A percentile compares a stretch with the other conserved stretches of the same genome.
phyloP scores from a whole-genome alignment of 2,797 vertebrate species.

The Clamator glandarius region DNA sequence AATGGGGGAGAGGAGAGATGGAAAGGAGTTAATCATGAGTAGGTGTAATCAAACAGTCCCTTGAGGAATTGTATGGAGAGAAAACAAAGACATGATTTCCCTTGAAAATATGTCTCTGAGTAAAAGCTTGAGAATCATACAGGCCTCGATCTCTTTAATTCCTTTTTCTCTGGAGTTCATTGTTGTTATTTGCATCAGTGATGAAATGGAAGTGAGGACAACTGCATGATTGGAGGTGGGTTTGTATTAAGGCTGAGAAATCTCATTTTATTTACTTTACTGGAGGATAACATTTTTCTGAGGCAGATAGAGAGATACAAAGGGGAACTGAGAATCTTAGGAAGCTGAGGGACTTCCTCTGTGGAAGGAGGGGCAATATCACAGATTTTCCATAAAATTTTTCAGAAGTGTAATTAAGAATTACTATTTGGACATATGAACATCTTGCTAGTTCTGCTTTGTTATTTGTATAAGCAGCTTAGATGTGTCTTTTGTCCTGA shows the following conservation, averaged over 20 bases:
- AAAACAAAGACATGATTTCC: background rate
- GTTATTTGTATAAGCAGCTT: slow-evolving; percentile 12
- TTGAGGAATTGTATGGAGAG: background rate
- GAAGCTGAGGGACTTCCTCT: background rate
- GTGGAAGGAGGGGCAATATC: background rate
- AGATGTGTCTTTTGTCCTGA: background rate
- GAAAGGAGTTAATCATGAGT: background rate
- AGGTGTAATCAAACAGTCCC: background rate
- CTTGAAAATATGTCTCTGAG: background rate
- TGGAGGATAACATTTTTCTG: background rate
- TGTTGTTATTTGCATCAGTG: background rate
- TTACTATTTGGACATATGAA: background rate
- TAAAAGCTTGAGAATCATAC: background rate
- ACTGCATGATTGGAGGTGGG: background rate
- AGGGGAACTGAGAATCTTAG: background rate
- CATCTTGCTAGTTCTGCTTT: background rate
- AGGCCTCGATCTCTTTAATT: background rate
- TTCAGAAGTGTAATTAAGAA: background rate
- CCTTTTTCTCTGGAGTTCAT: background rate
- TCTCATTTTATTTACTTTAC: background rate
- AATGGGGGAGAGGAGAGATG: background rate
- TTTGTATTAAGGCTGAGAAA: background rate
- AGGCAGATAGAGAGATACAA: background rate
- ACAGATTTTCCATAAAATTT: background rate
- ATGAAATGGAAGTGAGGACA: background rate